Percentiles rank a stretch among this genome's conserved stretches.
Evolutionary conservation across 2,797 vertebrate genomes (phyloP).

Genomic region (Paedocypris micromegethes): DNA sequence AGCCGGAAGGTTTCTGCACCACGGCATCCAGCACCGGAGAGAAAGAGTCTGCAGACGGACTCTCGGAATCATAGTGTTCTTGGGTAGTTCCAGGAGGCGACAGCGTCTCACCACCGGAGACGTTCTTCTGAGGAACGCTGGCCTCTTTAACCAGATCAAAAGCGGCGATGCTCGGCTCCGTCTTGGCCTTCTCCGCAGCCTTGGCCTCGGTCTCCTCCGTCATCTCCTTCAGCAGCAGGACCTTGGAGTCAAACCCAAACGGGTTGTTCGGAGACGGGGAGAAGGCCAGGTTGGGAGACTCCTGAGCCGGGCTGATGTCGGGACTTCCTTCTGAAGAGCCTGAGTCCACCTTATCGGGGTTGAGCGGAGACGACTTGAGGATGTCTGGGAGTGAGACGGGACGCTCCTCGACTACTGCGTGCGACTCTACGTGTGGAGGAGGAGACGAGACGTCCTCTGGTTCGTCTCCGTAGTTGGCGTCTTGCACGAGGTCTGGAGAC

Average conservation of each 20-base stretch:
- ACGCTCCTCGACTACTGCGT: constrained; percentile 70
- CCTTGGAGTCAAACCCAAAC: constrained; percentile 75
- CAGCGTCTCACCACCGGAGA: constrained; percentile 54
- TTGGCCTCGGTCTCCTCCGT: constrained; percentile 63
- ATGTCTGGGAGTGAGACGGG: constrained; percentile 85
- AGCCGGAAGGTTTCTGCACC: constrained; percentile 66
- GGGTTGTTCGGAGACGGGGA: constrained; percentile 75
- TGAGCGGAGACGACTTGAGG: constrained; percentile 80
- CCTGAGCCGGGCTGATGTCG: constrained; percentile 67
- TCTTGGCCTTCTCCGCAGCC: constrained; percentile 50
- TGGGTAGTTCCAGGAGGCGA: constrained; percentile 54
- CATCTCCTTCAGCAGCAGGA: constrained; percentile 69
- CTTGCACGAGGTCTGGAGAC: constrained; percentile 92
- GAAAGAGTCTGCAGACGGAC: constrained; percentile 69
- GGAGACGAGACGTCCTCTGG: constrained; percentile 53
- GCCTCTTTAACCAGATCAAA: constrained; percentile 90
- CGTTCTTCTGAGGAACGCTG: constrained; percentile 48
- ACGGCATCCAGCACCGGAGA: constrained; percentile 72
- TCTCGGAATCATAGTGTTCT: constrained; percentile 70
- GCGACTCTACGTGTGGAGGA: constrained; percentile 61
- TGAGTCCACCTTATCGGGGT: constrained; percentile 66
- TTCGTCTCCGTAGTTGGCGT: constrained; percentile 80
- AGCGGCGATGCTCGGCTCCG: constrained; percentile 75
- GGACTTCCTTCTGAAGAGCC: constrained; percentile 72
- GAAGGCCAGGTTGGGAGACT: constrained; percentile 66